phyloP scores from a whole-genome alignment of 2,797 vertebrate genomes.

The Nasua narica region DNA sequence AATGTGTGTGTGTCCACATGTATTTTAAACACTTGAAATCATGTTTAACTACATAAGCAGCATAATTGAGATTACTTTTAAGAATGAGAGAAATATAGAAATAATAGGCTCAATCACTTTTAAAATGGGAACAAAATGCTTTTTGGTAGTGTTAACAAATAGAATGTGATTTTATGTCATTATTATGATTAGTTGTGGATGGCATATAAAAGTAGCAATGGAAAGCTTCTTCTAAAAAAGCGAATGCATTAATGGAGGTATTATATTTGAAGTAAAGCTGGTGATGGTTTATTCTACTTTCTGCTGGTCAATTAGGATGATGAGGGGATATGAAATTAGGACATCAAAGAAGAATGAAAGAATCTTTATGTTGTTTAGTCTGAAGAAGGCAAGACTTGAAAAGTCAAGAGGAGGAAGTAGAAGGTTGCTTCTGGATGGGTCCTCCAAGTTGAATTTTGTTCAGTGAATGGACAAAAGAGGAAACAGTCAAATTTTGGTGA shows the following conservation, averaged over 20 bases:
- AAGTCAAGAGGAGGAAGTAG: not conserved
- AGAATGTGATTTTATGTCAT: not conserved
- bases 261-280: not conserved
- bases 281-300: not conserved
- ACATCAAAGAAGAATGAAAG: not conserved
- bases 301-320: not conserved
- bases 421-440: not conserved
- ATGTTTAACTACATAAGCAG: not conserved
- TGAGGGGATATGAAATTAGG: not conserved
- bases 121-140: not conserved
- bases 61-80: not conserved
- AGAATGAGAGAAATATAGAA: not conserved
- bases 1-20: not conserved
- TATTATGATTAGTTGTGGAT: not conserved
- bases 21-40: not conserved
- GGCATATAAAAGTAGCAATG: not conserved
- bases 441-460: not conserved
- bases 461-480: not conserved
- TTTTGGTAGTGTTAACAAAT: not conserved
- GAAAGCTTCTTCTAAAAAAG: not conserved
- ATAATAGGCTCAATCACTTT: not conserved
- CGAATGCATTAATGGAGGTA: not conserved
- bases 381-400: not conserved
- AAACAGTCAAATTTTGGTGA: not conserved
- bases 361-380: not conserved